Percentiles rank a stretch among this genome's conserved stretches.
phyloP scores from a whole-genome alignment of 2,888 invertebrate species.

The Drosophila acutilabella region DNA sequence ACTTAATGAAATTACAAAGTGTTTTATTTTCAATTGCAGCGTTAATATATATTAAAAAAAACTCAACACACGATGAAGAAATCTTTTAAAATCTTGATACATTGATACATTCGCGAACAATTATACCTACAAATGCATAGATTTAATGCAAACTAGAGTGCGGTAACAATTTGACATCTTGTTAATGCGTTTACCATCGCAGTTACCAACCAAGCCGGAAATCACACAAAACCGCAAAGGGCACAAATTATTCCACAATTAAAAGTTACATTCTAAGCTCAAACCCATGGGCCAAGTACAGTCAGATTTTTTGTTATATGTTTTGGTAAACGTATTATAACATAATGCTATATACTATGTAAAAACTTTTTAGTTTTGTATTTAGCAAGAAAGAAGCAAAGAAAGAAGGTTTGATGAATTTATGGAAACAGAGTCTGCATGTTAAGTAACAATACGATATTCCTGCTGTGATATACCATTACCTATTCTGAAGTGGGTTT shows the following conservation, averaged over 20 bases:
- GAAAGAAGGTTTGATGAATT: conserved; percentile 74
- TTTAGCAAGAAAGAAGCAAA: conserved; percentile 29
- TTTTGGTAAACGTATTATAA: conserved; percentile 5
- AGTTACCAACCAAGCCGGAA: conserved; percentile 60
- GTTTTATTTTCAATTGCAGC: too few species aligned
- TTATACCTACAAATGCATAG: conserved; percentile 29
- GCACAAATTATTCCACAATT: conserved; percentile 14
- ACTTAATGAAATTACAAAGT: too few species aligned
- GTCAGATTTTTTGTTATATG: neutral
- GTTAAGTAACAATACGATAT: conserved; percentile 70
- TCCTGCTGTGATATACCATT: conserved; percentile 34
- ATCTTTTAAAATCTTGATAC: too few species aligned
- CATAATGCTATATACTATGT: neutral
- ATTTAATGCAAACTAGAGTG: conserved; percentile 48
- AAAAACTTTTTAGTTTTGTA: neutral
- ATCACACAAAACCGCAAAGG: conserved; percentile 73
- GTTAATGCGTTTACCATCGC: conserved; percentile 34
- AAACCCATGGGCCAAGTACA: conserved; percentile 43
- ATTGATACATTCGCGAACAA: conserved; percentile 53
- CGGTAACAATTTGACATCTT: conserved; percentile 74
- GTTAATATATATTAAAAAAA: too few species aligned
- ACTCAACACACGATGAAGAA: too few species aligned
- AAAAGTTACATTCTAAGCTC: too few species aligned
- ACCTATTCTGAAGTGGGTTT: conserved; percentile 3
- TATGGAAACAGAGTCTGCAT: conserved; percentile 79